Evolutionary conservation across 2,797 vertebrate species (phyloP).

Genomic region (Gymnoscopelus microlampas): DNA sequence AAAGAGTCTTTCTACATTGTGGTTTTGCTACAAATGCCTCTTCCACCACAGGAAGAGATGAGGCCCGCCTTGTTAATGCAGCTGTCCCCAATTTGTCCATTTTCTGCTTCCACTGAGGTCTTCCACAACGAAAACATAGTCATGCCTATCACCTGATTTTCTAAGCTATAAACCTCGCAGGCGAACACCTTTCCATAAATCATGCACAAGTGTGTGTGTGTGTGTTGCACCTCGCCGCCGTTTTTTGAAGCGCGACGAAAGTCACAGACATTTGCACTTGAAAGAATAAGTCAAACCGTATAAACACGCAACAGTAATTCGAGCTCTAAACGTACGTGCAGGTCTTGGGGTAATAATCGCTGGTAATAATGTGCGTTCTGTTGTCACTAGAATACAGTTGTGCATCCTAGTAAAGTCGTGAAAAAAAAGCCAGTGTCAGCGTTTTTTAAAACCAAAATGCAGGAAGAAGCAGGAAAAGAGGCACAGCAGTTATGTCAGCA

Average conservation of each 20-base stretch:
- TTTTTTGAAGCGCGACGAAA: constrained; percentile 18
- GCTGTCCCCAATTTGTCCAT: constrained; percentile 65
- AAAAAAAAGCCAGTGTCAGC: constrained; percentile 28
- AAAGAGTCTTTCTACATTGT: no score
- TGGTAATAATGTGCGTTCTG: constrained; percentile 19
- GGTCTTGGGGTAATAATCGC: constrained; percentile 20
- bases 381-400: neutral
- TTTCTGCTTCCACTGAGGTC: constrained; percentile 60
- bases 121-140: constrained; percentile 37
- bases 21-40: no score
- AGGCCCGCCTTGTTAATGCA: constrained; percentile 42
- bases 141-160: constrained; percentile 59
- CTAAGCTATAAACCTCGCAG: constrained; percentile 54
- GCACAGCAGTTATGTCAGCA: constrained; percentile 41
- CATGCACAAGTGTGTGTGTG: constrained; percentile 20
- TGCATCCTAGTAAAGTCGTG: no score
- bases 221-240: constrained; percentile 18
- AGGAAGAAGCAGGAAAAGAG: constrained; percentile 53
- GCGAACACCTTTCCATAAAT: constrained; percentile 39
- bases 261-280: constrained; percentile 18
- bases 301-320: neutral
- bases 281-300: neutral
- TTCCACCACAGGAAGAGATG: no score
- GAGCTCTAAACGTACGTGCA: constrained; percentile 1
- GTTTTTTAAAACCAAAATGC: constrained; percentile 20